Evolutionary conservation across 2,113 vertebrate species (phyloP).

Genomic region (Silurus glanis): DNA sequence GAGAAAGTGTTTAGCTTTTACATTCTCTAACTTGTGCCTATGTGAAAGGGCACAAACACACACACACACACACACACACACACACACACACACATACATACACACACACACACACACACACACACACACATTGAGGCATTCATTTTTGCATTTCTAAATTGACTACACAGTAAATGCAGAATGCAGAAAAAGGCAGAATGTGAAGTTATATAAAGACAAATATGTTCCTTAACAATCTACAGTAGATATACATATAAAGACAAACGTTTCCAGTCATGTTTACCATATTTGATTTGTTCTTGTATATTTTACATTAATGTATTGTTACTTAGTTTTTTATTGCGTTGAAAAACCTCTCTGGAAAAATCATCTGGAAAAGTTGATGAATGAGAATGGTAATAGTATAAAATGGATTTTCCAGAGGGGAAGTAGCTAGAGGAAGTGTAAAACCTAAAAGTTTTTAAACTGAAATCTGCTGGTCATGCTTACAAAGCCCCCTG

Average conservation of each 20-base stretch:
- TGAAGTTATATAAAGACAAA: not conserved
- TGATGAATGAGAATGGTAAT: constrained; percentile 4
- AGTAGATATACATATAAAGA: not conserved
- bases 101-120: not conserved
- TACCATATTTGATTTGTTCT: not conserved
- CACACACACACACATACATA: not conserved
- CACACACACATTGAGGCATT: not conserved
- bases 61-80: not conserved
- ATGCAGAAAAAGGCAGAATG: not conserved
- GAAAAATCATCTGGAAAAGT: not conserved
- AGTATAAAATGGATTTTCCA: constrained; percentile 24
- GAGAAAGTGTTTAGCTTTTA: constrained; percentile 20
- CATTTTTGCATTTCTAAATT: not conserved
- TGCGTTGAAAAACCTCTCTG: not conserved
- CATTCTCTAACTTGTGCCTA: not conserved
- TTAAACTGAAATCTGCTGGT: not conserved
- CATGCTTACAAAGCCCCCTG: not conserved
- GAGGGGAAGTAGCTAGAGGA: constrained; percentile 27
- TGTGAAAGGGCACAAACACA: not conserved
- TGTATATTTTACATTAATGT: not conserved
- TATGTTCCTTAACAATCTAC: not conserved
- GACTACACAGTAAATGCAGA: not conserved
- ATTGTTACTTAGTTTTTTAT: not conserved
- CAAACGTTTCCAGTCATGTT: not conserved
- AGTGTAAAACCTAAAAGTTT: constrained; percentile 14